Percentiles rank a stretch among this genome's conserved stretches.
Evolutionary conservation across 2,888 invertebrate genomes (phyloP).

Genomic region (Ophion costatus): DNA sequence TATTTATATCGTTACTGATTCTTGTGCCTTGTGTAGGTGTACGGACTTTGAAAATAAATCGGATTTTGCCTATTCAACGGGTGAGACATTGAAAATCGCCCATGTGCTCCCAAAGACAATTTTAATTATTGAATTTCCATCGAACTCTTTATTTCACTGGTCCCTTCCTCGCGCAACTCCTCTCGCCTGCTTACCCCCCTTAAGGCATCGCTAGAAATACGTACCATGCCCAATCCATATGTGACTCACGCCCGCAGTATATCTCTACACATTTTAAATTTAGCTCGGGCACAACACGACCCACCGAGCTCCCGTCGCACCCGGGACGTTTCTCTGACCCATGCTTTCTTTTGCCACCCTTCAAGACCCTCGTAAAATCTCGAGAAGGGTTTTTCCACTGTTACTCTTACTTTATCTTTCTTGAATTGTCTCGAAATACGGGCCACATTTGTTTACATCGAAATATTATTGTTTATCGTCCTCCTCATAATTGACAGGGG

Average conservation of each 20-base stretch:
- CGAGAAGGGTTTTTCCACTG: not conserved
- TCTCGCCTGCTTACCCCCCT: slow-evolving; percentile 26
- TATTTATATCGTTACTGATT: slow-evolving; percentile 29
- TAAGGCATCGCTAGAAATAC: not conserved
- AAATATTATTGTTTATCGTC: not conserved
- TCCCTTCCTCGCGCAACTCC: slow-evolving; percentile 24
- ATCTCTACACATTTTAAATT: not conserved
- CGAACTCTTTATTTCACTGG: slow-evolving; percentile 46
- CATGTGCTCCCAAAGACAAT: slow-evolving; percentile 27
- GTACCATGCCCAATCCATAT: not conserved
- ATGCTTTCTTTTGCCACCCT: not conserved
- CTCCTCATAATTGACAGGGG: not conserved
- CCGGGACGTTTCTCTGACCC: not conserved
- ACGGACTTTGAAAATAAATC: slow-evolving; percentile 61
- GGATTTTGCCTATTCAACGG: slow-evolving; percentile 60
- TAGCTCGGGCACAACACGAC: no score
- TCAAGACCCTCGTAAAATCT: not conserved
- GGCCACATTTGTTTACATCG: not conserved
- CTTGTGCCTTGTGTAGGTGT: slow-evolving; percentile 8
- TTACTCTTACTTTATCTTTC: not conserved
- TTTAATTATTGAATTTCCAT: slow-evolving; percentile 64
- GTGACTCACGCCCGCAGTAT: not conserved
- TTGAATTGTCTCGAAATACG: not conserved
- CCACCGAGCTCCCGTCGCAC: not conserved
- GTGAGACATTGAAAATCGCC: slow-evolving; percentile 37